Conservation (phyloP, 2,797 vertebrate genomes). For the Fratercula arctica region DNA sequence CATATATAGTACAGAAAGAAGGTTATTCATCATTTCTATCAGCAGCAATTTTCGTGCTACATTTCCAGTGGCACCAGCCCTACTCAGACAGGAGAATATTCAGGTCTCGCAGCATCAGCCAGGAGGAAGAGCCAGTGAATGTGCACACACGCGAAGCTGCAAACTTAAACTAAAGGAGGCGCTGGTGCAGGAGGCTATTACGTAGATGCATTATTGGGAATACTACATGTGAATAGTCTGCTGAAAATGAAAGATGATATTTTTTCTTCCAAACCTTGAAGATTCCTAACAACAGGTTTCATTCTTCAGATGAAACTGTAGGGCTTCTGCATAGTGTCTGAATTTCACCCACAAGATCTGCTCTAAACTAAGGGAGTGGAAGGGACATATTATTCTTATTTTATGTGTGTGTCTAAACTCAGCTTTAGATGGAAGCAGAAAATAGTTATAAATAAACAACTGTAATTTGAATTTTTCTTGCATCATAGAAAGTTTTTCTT, state of each 20-base stretch:
- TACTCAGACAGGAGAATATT: background rate
- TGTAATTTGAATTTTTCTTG: background rate
- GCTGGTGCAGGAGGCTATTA: background rate
- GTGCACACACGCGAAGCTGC: background rate
- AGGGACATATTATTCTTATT: background rate
- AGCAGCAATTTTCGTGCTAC: background rate
- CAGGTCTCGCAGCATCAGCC: background rate
- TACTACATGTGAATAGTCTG: background rate
- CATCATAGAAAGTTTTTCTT: background rate
- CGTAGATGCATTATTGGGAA: background rate
- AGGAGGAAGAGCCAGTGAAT: background rate
- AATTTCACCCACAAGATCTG: background rate
- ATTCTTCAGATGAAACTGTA: background rate
- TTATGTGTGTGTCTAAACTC: background rate
- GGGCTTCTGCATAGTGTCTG: background rate
- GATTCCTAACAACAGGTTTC: background rate
- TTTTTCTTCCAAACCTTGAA: background rate
- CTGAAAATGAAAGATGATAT: background rate
- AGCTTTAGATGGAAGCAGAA: background rate
- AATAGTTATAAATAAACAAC: background rate
- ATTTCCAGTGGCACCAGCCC: background rate
- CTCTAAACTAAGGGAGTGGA: background rate
- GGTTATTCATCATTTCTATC: background rate
- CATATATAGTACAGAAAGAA: background rate
- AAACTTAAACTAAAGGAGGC: background rate